Evolutionary conservation across 2,888 invertebrate species (phyloP).

Genomic region (Sussaba pulchella): DNA sequence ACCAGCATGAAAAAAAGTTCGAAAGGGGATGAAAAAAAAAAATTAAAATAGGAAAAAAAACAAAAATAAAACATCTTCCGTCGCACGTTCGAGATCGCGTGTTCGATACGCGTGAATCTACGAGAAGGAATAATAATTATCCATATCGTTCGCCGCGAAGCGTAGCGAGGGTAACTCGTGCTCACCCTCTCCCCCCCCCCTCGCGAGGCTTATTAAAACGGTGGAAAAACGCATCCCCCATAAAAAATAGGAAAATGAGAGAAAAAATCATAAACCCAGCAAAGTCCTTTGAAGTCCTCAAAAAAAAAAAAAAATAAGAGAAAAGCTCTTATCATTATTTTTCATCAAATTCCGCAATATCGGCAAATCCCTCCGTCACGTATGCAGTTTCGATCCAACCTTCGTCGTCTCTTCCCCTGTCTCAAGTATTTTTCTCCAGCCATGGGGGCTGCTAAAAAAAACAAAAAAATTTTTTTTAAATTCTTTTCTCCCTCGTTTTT

Average conservation of each 20-base stretch:
- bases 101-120: conserved; percentile 71
- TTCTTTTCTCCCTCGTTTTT: not conserved
- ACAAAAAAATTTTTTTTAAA: too few relatives aligned
- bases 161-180: conserved; percentile 61
- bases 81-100: conserved; percentile 67
- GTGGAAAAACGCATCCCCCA: conserved; percentile 19
- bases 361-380: conserved; percentile 9
- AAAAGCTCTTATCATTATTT: conserved; percentile 21
- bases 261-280: not conserved
- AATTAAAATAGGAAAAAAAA: not conserved
- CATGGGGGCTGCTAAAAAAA: too few relatives aligned
- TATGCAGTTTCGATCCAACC: conserved; percentile 3
- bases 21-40: conserved; percentile 21
- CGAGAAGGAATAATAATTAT: conserved; percentile 73
- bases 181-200: not conserved
- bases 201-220: conserved; percentile 42
- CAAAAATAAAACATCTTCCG: conserved; percentile 15
- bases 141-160: conserved; percentile 66
- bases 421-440: not conserved
- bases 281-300: not conserved
- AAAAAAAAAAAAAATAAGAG: not conserved
- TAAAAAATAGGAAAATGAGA: conserved; percentile 18
- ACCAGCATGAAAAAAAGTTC: conserved; percentile 21
- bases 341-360: conserved; percentile 35
- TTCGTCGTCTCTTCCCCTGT: conserved; percentile 13